Base-by-base conservation (phyloP, 2,888 invertebrate species). In the Leptura quadrifasciata region DNA sequence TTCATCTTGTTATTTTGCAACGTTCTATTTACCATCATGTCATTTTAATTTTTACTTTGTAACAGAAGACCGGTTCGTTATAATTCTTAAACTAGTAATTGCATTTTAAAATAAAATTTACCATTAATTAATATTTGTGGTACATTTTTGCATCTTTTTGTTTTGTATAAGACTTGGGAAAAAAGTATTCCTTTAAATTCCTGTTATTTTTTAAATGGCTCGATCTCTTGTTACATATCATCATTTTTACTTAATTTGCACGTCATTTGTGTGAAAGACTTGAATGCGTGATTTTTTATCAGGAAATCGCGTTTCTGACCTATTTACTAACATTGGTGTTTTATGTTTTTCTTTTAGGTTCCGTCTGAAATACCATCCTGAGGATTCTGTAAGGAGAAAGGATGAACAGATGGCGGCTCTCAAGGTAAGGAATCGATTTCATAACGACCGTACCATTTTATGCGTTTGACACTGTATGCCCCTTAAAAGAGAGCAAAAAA, bases 321-420 rank as follows among this genome's bases (percentile, higher is more conserved):
- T 69, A 15, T 31, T 80, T 79, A 74, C 77, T 72, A 31, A 63
- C 64, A 70, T 60, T 54, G 63, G 52, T 54, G 24, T 21, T 61
- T 83, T 81, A 74, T 81, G 86, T 84, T 85, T 83, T 67, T n/a
- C 35, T 86, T 87, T 75, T 91, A 99, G 99, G 99, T 99, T 99
- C 93, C 98, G 98, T 91, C 94, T 96, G 84, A 99, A 99, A 91
- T 99, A 99, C 88, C 99, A 99, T 89, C 99, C 99, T 2, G 97
- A 98, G 89, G 98, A 99, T 87, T 96, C 96, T 70, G 92, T 95
- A 39, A 97, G 95, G 89, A 91, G 97, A 74, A 96, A 95, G 89
- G 95, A 96, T 18, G 98, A 98, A 86, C 96, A 97, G 85, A 91
- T 94, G 73, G 90, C 91, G 74, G 95, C 96, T 74, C 90, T 97